Evolutionary conservation across 2,113 vertebrate genomes (phyloP), one percentile per base, ranked within the genome.

Genomic region (Heliornis fulica): DNA sequence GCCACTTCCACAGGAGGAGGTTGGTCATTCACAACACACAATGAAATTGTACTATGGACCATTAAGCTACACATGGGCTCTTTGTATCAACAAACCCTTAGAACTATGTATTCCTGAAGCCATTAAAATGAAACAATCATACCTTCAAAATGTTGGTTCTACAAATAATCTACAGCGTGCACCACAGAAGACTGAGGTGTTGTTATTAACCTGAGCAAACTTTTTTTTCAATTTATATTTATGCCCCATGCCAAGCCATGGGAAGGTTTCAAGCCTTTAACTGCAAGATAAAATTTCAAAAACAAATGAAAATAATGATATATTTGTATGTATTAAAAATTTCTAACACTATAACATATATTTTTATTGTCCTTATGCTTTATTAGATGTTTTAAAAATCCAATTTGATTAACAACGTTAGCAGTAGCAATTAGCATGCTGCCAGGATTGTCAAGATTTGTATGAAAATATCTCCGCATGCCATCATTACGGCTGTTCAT

Each of bases 191-290:
- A 60, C 11, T 59, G 46, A 84, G 20, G 13, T 84, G 29, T 66
- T 69, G 53, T 12, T 96, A 84, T 76, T 46, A 63, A 83, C 72
- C 64, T 91, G 32, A 91, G 36, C 61, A 96, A 96, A 95, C 25
- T 77, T 71, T 65, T n/a, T 85, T 23, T 75, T 95, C 90, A 83
- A 65, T 80, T 91, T 90, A 63, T 41, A 94, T 92, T 94, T 96
- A 93, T 65, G 74, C 36, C 69, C 51, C 34, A 83, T 8, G 29
- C 65, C 46, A 96, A 93, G 66, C 50, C n/a, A n/a, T 6, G 8
- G 75, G 91, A 91, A 2, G 6, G 45, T 89, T 95, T 79, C 28
- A 95, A 87, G 72, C 45, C 94, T 61, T 89, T 97, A 97, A 95
- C 9, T 90, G 59, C 43, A 90, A 87, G 64, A 89, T 75, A 90